phyloP scores from a whole-genome alignment of 2,797 vertebrate genomes.

The Megaceryle alcyon region DNA sequence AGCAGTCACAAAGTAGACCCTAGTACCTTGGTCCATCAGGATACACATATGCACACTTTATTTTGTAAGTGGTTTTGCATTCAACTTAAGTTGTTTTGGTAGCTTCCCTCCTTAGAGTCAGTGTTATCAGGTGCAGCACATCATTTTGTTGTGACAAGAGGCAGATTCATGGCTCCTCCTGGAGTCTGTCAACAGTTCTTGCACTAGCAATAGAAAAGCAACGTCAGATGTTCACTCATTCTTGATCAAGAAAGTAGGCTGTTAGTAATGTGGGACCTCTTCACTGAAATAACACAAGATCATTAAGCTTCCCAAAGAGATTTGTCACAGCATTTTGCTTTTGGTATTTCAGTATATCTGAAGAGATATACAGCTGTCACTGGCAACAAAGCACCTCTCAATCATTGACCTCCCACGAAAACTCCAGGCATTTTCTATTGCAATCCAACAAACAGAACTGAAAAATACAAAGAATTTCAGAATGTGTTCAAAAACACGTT shows the following conservation, averaged over 20 bases:
- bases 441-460: neutral
- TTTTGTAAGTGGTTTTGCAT: neutral
- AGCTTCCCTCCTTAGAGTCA: neutral
- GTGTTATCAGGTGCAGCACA: neutral
- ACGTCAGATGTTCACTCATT: neutral
- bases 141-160: neutral
- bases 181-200: neutral
- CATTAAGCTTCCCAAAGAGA: neutral
- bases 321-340: neutral
- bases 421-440: neutral
- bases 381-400: neutral
- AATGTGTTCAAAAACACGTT: neutral
- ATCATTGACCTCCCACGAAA: neutral
- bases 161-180: neutral
- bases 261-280: neutral
- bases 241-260: neutral
- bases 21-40: neutral
- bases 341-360: neutral
- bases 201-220: neutral
- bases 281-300: neutral
- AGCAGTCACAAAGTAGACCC: neutral
- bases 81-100: neutral
- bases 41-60: neutral
- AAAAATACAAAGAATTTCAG: neutral
- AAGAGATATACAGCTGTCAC: neutral